A percentile compares a stretch with the other conserved stretches of the same genome.
phyloP scores from a whole-genome alignment of 2,888 invertebrate species.

The Nephrotoma guestfalica region DNA sequence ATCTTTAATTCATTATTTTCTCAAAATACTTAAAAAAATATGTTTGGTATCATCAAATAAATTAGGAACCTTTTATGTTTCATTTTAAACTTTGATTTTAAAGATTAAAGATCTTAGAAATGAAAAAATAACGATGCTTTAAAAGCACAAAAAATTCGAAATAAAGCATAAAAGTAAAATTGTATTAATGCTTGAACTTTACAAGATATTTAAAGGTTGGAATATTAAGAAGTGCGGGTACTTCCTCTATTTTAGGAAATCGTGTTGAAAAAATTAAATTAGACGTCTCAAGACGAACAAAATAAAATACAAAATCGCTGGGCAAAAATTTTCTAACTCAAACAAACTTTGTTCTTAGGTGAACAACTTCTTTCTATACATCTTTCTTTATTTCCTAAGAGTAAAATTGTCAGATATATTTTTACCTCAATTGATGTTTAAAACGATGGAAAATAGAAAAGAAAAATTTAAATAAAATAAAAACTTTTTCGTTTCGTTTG shows the following conservation, averaged over 20 bases:
- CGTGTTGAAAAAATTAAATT: background rate
- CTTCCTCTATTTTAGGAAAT: background rate
- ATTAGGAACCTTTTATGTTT: background rate
- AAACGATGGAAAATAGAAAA: background rate
- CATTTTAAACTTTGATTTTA: background rate
- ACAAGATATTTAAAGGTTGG: background rate
- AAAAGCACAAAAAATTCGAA: background rate
- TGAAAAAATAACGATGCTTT: background rate
- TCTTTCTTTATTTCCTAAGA: background rate
- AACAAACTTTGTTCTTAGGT: background rate
- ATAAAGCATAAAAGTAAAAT: background rate
- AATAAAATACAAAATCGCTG: background rate
- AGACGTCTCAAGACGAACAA: background rate
- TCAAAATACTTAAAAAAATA: background rate
- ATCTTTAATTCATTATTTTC: background rate
- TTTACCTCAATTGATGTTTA: background rate
- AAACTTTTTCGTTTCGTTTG: background rate
- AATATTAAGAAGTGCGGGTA: background rate
- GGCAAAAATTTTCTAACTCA: background rate
- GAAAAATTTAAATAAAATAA: background rate
- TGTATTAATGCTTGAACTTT: background rate
- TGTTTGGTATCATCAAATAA: background rate
- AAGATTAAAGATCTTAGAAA: background rate
- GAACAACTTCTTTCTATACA: background rate
- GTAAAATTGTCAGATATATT: background rate